Evolutionary conservation across 2,888 invertebrate genomes (phyloP).

Genomic region (Agrotis exclamationis): DNA sequence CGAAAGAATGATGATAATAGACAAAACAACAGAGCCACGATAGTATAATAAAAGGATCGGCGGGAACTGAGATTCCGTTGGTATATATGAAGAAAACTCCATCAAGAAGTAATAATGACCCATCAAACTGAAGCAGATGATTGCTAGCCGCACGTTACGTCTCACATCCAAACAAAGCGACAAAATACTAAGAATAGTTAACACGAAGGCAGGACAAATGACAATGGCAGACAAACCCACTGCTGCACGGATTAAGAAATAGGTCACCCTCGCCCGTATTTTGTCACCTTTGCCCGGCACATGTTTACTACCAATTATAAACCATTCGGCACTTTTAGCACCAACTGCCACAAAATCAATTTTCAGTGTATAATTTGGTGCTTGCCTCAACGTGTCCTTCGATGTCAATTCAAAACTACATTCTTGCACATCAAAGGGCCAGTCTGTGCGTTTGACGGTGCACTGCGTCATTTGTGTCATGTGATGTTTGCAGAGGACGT

Average conservation of each 20-base stretch:
- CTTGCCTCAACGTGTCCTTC: not conserved
- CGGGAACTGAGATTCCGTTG: slow-evolving; percentile 48
- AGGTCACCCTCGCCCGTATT: slow-evolving; percentile 63
- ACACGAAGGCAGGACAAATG: slow-evolving; percentile 69
- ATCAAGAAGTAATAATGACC: slow-evolving; percentile 69
- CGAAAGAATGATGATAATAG: slow-evolving; percentile 57
- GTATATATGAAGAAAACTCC: slow-evolving; percentile 65
- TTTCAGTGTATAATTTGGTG: not conserved
- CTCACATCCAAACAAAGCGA: slow-evolving; percentile 69
- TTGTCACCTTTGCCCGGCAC: slow-evolving; percentile 35
- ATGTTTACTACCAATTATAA: slow-evolving; percentile 67
- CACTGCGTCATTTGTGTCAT: slow-evolving; percentile 56
- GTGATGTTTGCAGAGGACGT: slow-evolving; percentile 47
- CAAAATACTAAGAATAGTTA: slow-evolving; percentile 67
- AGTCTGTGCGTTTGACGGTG: slow-evolving; percentile 65
- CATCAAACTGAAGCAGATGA: slow-evolving; percentile 70
- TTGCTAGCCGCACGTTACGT: slow-evolving; percentile 59
- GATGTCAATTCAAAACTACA: slow-evolving; percentile 66
- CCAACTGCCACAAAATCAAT: not conserved
- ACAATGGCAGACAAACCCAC: slow-evolving; percentile 67
- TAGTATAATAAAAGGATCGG: slow-evolving; percentile 74
- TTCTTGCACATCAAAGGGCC: slow-evolving; percentile 73
- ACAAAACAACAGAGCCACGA: slow-evolving; percentile 69
- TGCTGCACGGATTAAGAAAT: slow-evolving; percentile 73
- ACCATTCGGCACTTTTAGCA: slow-evolving; percentile 66